Evolutionary conservation across 2,113 vertebrate genomes (phyloP).

Genomic region (Lepisosteus oculatus): DNA sequence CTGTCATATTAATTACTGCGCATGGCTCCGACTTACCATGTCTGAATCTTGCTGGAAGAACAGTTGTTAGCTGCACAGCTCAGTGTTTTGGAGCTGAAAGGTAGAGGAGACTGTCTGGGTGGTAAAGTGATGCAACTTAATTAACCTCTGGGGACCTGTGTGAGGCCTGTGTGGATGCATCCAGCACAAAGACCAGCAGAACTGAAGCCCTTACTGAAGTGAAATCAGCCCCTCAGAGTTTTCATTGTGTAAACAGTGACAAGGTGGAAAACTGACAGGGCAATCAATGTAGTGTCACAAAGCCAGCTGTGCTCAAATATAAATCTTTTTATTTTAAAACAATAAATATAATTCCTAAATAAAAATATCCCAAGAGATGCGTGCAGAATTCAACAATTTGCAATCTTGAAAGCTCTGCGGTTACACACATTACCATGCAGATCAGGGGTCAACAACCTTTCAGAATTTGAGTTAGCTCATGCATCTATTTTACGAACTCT

Average conservation of each 20-base stretch:
- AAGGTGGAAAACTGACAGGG: background rate
- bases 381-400: too few relatives aligned
- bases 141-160: slow-evolving; percentile 61
- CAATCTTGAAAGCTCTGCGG: too few relatives aligned
- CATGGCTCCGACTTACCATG: slow-evolving; percentile 41
- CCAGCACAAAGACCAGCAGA: slow-evolving; percentile 31
- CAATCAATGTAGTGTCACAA: background rate
- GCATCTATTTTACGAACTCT: too few relatives aligned
- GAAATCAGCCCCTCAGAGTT: background rate
- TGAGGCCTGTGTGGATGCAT: slow-evolving; percentile 30
- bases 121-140: slow-evolving; percentile 58
- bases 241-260: background rate
- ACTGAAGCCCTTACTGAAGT: too few relatives aligned
- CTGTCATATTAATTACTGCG: slow-evolving; percentile 65
- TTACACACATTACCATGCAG: too few relatives aligned
- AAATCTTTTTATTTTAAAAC: too few relatives aligned
- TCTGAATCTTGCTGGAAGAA: slow-evolving; percentile 28
- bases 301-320: background rate
- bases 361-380: too few relatives aligned
- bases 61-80: slow-evolving; percentile 46
- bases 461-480: too few relatives aligned
- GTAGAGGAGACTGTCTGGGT: slow-evolving; percentile 39
- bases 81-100: slow-evolving; percentile 13
- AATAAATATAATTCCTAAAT: too few relatives aligned
- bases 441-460: too few relatives aligned